Conservation (phyloP, 2,113 vertebrate genomes). For the Piprites chloris region DNA sequence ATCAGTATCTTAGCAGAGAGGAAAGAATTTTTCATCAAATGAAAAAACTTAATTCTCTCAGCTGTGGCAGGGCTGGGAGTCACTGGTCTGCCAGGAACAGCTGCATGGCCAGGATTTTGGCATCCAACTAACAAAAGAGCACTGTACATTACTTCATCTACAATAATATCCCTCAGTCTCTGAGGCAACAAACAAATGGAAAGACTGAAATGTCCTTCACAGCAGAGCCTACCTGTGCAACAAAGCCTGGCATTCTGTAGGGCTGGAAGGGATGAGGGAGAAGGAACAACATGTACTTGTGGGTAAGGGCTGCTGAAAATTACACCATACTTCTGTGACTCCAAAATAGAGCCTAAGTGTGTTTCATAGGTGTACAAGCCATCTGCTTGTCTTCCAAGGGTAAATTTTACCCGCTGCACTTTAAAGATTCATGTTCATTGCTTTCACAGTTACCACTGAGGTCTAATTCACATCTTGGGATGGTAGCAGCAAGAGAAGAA, state of each 20-base stretch:
- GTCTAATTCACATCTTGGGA: constrained; percentile 65
- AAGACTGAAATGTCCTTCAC: not conserved
- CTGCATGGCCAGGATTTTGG: constrained; percentile 20
- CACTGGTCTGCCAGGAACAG: constrained; percentile 22
- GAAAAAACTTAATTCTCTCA: not conserved
- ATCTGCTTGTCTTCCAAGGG: constrained; percentile 7
- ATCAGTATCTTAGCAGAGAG: not conserved
- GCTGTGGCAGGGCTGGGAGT: not conserved
- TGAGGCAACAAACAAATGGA: not conserved
- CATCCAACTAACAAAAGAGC: not conserved
- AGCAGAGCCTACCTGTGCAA: not conserved
- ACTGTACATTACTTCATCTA: not conserved
- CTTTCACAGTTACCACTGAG: constrained; percentile 38
- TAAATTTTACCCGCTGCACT: not conserved
- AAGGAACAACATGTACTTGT: fast-evolving
- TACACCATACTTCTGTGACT: not conserved
- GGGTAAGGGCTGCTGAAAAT: not conserved
- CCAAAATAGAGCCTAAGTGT: not conserved
- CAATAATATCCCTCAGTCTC: not conserved
- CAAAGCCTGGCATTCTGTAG: not conserved
- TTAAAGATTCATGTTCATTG: constrained; percentile 34
- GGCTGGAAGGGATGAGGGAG: not conserved
- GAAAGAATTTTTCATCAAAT: not conserved
- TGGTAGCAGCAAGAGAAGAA: not conserved
- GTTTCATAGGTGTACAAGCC: not conserved